A percentile compares a stretch with the other conserved stretches of the same genome.
These are phyloP conservation scores for Carlito syrichta DNA, from an alignment of 2,113 vertebrate species.

Conservation along the genomic window DNA sequence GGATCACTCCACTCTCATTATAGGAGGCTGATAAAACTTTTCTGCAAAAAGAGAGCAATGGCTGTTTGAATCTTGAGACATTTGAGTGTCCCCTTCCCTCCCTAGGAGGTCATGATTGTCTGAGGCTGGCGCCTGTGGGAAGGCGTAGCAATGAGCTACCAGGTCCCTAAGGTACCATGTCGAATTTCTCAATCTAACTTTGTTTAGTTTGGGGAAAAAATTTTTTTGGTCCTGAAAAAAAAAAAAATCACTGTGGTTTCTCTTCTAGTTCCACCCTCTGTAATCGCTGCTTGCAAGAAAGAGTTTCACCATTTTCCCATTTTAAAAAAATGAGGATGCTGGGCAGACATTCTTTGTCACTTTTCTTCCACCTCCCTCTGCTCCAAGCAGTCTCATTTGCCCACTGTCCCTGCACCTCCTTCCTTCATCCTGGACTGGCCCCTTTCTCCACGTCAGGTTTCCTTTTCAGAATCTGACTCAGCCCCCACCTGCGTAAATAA, in stretches of 20 bases:
- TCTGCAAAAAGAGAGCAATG: background rate
- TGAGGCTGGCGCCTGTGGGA: slow-evolving; percentile 38
- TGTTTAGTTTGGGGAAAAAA: slow-evolving; percentile 62
- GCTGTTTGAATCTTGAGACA: background rate
- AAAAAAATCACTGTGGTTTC: slow-evolving; percentile 58
- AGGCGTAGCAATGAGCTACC: background rate
- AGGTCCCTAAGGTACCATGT: slow-evolving; percentile 40
- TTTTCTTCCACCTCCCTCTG: background rate
- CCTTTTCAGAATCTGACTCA: background rate
- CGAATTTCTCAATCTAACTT: slow-evolving; percentile 64
- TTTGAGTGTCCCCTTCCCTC: background rate
- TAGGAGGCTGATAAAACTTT: fast-evolving
- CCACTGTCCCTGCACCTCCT: background rate
- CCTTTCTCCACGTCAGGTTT: background rate
- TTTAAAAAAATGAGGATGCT: slow-evolving; percentile 41
- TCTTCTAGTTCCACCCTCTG: background rate
- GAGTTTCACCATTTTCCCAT: slow-evolving; percentile 58
- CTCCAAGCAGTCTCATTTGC: background rate
- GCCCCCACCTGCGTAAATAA: background rate
- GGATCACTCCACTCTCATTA: background rate
- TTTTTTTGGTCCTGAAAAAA: slow-evolving; percentile 25
- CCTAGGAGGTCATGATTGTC: background rate
- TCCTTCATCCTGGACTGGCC: fast-evolving
- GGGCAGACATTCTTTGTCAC: slow-evolving; percentile 46
- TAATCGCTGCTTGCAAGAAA: slow-evolving; percentile 36